These are phyloP conservation scores for Sebastes itinus DNA, from an alignment of 2,797 vertebrate genomes.

Conservation along the genomic window DNA sequence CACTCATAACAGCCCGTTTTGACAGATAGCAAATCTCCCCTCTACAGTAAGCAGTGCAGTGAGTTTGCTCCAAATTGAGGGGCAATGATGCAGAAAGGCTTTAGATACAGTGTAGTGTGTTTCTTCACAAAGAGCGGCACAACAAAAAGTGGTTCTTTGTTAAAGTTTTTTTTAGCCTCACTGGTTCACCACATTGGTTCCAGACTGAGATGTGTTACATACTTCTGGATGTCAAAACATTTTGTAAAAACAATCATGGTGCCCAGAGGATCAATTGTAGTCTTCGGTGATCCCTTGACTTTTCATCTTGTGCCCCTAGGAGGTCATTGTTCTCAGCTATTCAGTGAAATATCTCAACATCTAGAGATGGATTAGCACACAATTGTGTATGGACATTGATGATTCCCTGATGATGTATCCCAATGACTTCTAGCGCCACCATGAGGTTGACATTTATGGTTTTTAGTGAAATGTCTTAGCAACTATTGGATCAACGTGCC, in stretches of 20 bases:
- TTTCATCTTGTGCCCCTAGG: background rate
- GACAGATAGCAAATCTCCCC: constrained; percentile 24
- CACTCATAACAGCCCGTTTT: background rate
- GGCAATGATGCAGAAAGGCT: constrained; percentile 52
- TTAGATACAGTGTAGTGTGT: background rate
- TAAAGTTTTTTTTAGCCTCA: background rate
- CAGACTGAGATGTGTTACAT: background rate
- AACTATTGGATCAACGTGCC: too few relatives aligned
- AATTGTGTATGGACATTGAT: background rate
- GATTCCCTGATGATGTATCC: too few relatives aligned
- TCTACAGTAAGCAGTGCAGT: constrained; percentile 10
- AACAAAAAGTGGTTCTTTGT: background rate
- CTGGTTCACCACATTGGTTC: background rate
- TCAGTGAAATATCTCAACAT: background rate
- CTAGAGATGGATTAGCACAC: background rate
- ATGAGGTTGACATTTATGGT: background rate
- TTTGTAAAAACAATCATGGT: background rate
- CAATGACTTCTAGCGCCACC: background rate
- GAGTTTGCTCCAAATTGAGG: constrained; percentile 42
- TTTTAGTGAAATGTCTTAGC: too few relatives aligned
- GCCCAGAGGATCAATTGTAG: background rate
- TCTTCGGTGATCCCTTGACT: background rate
- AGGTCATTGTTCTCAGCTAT: background rate
- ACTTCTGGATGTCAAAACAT: background rate
- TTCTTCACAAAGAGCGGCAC: constrained; percentile 48